Conservation (phyloP, 2,797 vertebrate genomes). For the Onychomys leucogaster region DNA sequence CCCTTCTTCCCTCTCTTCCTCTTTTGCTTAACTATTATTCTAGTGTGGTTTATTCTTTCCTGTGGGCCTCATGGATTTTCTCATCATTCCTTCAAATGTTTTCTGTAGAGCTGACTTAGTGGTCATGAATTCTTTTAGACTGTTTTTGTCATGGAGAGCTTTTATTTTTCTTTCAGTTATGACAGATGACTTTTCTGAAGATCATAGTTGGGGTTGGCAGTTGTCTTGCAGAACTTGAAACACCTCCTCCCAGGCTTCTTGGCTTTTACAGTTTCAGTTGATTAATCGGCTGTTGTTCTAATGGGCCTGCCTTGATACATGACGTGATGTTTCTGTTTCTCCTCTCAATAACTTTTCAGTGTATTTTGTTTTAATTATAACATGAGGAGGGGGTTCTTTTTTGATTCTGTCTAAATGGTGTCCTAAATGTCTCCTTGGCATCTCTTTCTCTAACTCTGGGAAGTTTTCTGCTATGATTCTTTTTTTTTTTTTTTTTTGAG, state of each 20-base stretch:
- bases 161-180: neutral
- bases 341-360: neutral
- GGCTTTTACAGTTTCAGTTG: neutral
- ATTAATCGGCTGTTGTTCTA: neutral
- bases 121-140: neutral
- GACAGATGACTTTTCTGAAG: neutral
- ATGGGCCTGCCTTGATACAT: neutral
- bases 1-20: neutral
- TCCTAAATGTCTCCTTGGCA: neutral
- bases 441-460: neutral
- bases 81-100: neutral
- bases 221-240: neutral
- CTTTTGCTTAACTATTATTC: neutral
- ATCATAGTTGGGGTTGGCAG: neutral
- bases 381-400: neutral
- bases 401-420: neutral
- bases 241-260: neutral
- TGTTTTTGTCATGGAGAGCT: neutral
- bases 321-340: neutral
- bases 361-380: constrained; percentile 4
- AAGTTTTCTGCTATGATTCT: neutral
- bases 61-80: neutral
- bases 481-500: no score
- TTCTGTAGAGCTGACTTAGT: neutral
- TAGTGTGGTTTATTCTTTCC: neutral